Evolutionary conservation across 2,113 vertebrate species (phyloP).

Genomic region (Perognathus longimembris): DNA sequence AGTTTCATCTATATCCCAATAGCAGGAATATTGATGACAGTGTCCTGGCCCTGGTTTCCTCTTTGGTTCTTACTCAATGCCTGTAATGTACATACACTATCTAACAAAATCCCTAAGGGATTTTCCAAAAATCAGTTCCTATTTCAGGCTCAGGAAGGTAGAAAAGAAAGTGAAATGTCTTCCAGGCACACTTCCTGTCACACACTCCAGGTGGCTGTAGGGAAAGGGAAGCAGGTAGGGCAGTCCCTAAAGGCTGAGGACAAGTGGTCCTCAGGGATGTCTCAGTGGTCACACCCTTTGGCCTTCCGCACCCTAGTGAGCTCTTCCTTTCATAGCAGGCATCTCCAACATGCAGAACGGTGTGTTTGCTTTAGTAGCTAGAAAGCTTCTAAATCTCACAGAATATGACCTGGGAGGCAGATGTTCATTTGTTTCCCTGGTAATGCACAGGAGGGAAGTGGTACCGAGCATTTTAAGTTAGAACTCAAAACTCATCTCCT

Average conservation of each 20-base stretch:
- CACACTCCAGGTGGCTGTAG: background rate
- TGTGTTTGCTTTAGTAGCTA: conserved; percentile 8
- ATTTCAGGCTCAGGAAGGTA: conserved; percentile 10
- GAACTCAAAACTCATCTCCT: background rate
- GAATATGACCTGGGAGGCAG: background rate
- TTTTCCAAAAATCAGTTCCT: background rate
- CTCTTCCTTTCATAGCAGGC: background rate
- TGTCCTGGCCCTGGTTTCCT: background rate
- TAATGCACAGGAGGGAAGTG: background rate
- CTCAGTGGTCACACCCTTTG: background rate
- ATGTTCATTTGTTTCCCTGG: background rate
- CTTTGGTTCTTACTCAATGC: background rate
- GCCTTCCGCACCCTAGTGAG: background rate
- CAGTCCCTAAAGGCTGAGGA: background rate
- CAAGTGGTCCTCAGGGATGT: background rate
- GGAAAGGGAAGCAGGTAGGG: background rate
- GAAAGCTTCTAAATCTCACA: background rate
- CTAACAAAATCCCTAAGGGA: too few species aligned
- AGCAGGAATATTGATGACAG: background rate
- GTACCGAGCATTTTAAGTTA: background rate
- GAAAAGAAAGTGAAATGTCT: background rate
- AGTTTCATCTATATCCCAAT: background rate
- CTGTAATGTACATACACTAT: background rate
- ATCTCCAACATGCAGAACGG: background rate
- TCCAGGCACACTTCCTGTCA: background rate